phyloP scores from a whole-genome alignment of 2,888 invertebrate species.

The Tenodera sinensis region DNA sequence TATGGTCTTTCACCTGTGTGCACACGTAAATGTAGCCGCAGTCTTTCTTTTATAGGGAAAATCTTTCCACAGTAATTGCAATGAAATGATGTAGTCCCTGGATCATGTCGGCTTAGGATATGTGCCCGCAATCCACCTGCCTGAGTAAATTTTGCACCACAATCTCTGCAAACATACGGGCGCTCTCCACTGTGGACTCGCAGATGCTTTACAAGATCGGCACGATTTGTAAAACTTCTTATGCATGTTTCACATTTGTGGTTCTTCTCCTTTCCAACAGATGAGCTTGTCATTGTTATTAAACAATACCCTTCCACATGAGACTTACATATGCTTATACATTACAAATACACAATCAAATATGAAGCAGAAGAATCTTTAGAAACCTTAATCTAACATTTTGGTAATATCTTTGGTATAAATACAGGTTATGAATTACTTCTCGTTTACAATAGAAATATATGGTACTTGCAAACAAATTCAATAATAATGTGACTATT shows the following conservation, averaged over 20 bases:
- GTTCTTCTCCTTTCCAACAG: background rate
- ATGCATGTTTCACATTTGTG: conserved; percentile 60
- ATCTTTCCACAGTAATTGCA: conserved; percentile 73
- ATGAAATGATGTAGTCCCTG: conserved; percentile 45
- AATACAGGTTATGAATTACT: background rate
- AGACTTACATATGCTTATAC: background rate
- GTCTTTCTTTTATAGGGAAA: conserved; percentile 71
- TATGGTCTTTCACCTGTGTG: conserved; percentile 71
- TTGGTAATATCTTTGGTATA: background rate
- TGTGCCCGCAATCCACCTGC: conserved; percentile 64
- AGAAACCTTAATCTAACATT: background rate
- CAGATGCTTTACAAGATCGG: conserved; percentile 64
- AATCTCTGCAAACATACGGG: conserved; percentile 59
- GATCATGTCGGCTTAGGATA: conserved; percentile 53
- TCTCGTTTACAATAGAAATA: background rate
- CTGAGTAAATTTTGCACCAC: conserved; percentile 61
- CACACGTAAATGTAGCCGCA: conserved; percentile 67
- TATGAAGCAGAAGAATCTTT: background rate
- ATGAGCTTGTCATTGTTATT: background rate
- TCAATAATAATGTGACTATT: background rate
- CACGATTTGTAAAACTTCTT: conserved; percentile 60
- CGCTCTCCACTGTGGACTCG: conserved; percentile 62
- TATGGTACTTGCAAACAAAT: background rate
- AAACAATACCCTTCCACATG: background rate
- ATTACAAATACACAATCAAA: background rate